Conservation (phyloP, 2,888 invertebrate species). For the Caenorhabditis auriculariae region DNA sequence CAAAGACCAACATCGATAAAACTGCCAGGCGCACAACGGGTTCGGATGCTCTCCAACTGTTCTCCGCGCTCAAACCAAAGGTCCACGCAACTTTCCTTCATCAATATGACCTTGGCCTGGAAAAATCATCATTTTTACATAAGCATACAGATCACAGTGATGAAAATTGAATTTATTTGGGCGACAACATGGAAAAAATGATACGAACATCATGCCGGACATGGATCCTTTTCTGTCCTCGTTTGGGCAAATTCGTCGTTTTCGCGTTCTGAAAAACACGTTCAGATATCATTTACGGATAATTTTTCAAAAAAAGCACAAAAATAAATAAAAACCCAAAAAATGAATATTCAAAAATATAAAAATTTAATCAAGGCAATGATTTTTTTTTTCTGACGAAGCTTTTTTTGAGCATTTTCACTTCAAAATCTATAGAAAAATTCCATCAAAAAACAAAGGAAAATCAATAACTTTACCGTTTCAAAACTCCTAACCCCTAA, state of each 20-base stretch:
- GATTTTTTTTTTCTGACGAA: neutral
- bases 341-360: neutral
- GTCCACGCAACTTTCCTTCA: conserved; percentile 91
- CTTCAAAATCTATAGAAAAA: too few relatives aligned
- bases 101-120: conserved; percentile 74
- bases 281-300: neutral
- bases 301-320: neutral
- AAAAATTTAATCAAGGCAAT: too few relatives aligned
- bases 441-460: too few relatives aligned
- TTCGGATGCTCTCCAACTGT: conserved; percentile 89
- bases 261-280: conserved; percentile 13
- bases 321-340: neutral
- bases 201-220: conserved; percentile 74
- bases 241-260: conserved; percentile 30
- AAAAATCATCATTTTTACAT: too few relatives aligned
- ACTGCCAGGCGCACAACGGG: conserved; percentile 90
- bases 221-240: conserved; percentile 43
- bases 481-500: too few relatives aligned
- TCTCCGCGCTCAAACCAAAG: conserved; percentile 89
- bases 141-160: neutral
- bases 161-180: neutral
- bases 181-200: too few relatives aligned
- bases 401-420: too few relatives aligned
- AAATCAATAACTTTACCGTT: too few relatives aligned
- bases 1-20: conserved; percentile 75